Evolutionary conservation across 2,113 vertebrate genomes (phyloP).

Genomic region (Alethe castanea): DNA sequence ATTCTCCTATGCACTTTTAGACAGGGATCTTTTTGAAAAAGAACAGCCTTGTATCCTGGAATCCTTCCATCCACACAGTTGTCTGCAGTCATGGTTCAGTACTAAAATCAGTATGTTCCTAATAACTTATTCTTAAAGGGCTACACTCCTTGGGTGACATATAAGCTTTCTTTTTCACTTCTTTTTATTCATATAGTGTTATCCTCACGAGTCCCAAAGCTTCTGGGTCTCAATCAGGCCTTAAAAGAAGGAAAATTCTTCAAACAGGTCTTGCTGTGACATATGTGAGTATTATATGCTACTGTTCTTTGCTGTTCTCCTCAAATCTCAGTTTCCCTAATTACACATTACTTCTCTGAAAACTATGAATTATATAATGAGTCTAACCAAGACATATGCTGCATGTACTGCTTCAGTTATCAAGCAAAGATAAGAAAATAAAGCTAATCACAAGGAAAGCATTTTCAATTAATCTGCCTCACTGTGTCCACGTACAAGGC

Average conservation of each 20-base stretch:
- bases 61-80: neutral
- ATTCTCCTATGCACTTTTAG: neutral
- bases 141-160: neutral
- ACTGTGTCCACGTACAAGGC: neutral
- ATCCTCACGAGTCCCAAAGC: neutral
- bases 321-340: neutral
- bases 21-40: neutral
- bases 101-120: neutral
- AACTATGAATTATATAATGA: neutral
- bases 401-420: neutral
- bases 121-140: neutral
- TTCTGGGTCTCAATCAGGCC: neutral
- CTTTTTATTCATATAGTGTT: neutral
- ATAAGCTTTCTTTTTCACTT: neutral
- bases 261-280: neutral
- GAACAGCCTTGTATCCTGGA: neutral
- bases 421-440: conserved; percentile 15
- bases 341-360: neutral
- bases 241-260: neutral
- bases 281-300: neutral
- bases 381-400: neutral
- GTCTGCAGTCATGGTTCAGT: neutral
- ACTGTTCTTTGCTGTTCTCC: neutral
- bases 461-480: neutral
- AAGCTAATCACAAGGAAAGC: neutral